Evolutionary conservation across 2,797 vertebrate genomes (phyloP).

Genomic region (Nannoperca australis): DNA sequence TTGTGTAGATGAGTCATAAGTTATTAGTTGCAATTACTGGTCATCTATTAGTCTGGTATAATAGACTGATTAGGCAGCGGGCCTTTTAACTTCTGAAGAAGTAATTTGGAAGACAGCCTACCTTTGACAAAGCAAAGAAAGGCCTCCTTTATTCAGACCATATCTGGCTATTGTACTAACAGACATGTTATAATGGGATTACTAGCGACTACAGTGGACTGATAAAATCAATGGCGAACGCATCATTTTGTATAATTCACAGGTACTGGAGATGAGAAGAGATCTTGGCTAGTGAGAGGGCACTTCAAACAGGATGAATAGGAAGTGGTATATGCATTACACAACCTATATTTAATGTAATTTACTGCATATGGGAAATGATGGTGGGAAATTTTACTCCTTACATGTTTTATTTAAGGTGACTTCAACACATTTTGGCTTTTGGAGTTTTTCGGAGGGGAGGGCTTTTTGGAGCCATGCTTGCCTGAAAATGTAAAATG

Average conservation of each 20-base stretch:
- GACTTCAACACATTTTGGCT: slow-evolving; percentile 50
- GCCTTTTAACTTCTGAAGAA: slow-evolving; percentile 90
- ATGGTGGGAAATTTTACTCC: slow-evolving; percentile 39
- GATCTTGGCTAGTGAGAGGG: slow-evolving; percentile 77
- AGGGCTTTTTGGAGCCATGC: slow-evolving; percentile 15
- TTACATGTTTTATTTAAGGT: slow-evolving; percentile 32
- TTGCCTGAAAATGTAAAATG: slow-evolving; percentile 28
- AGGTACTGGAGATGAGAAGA: slow-evolving; percentile 82
- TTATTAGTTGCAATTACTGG: slow-evolving; percentile 92
- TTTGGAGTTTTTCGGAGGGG: neutral
- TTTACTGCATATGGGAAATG: slow-evolving; percentile 62
- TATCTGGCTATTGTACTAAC: slow-evolving; percentile 87
- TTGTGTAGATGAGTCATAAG: slow-evolving; percentile 89
- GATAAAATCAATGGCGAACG: slow-evolving; percentile 83
- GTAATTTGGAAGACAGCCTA: slow-evolving; percentile 87
- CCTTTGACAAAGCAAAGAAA: slow-evolving; percentile 87
- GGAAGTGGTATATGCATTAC: slow-evolving; percentile 61
- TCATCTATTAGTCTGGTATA: slow-evolving; percentile 89
- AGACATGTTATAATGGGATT: slow-evolving; percentile 88
- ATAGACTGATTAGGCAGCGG: slow-evolving; percentile 87
- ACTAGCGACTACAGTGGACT: slow-evolving; percentile 83
- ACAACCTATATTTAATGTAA: slow-evolving; percentile 77
- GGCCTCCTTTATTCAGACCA: slow-evolving; percentile 84
- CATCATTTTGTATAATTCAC: slow-evolving; percentile 86
- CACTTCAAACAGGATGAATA: slow-evolving; percentile 78